Base-by-base conservation (phyloP, 1,140 invertebrate genomes). In the Leguminivora glycinivorella region DNA sequence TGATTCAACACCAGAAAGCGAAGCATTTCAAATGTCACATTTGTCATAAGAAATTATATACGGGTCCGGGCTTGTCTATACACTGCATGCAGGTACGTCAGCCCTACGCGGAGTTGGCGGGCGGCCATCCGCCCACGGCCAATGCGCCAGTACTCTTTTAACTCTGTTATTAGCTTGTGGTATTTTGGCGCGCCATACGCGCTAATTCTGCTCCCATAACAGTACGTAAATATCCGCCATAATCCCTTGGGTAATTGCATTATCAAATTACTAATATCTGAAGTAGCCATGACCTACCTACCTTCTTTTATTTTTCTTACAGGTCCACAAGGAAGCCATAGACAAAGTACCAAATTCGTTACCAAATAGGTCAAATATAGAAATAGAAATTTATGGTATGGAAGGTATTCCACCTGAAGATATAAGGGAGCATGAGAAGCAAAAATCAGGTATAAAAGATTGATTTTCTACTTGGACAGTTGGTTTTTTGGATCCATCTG, bases 21-120 rank as follows among this genome's bases (percentile, higher is more conserved):
- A 99, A 99, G 92, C 99, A 99, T 94, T 99, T 99, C 84, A 99
- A 99, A 94, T 99, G 99, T 94, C 98, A 99, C 90, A 98, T 99
- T 89, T 99, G 99, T 93, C 98, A 99, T 92, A 99, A 99, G 92
- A 99, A 99, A 92, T 92, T 99, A 71, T 99, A 99, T 87, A 99
- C 99, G 58, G 98, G 98, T 56, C 98, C 98, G 72, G 98, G 98
- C 34, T 93, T 99, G 66, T 98, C 98, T 75, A 99, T 99, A 93
- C 99, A 99, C 92, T 99, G 99, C 92, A 99, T 99, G 98, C 99
- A 99, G 95, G 96, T 97, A 94, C 91, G 92, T 78, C 72, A 74
- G 80, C 79, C 72, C 74, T 78, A 78, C 70, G 58, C 25, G 70
- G 70, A 80, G 66, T 89, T 88, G 89, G 86, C 87, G 84, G 67